Base-by-base conservation (phyloP, 2,113 vertebrate genomes). In the Pungitius pungitius region DNA sequence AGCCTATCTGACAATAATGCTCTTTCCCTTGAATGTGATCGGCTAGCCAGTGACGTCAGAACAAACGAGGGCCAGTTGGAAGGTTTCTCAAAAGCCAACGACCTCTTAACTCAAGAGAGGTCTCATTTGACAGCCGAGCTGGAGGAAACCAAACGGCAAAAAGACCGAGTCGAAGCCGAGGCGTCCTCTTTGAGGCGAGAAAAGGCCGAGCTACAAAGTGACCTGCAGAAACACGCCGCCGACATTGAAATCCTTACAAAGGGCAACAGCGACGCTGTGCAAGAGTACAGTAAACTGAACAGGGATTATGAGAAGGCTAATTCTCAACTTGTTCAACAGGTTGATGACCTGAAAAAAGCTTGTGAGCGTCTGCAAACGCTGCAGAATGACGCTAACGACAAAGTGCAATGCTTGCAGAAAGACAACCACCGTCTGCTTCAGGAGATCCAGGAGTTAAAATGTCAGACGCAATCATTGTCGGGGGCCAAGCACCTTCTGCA, bases 1-100 rank as follows among this genome's bases (percentile, higher is more conserved):
- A 85, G 92, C 2, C 2, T 92, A 3, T 90, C 86, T 0, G 93
- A 93, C 75, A 93, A 83, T 70, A 85, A 77, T 8, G 42, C 79
- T 37, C 40, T 94, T 22, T 79, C 87, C 65, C 86, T 89, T 0
- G 95, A 97, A 73, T 94, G 94, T 2, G 82, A 93, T 69, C 82
- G 82, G 1, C 90, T 96, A 18, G 85, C 84, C 0, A 49, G 73
- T 26, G 90, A 92, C 1, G 65, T 94, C 1, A 89, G 91, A 39
- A 78, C 75, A n/a, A 75, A 93, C 33, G 94, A 92, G 76, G 90
- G 85, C 13, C 92, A 95, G 6, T 84, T 97, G 27, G 91, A 91
- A 1, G 89, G 90, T 73, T 92, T 57, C 20, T 77, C 72, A 14
- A 84, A 68, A 84, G 87, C 90, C 42, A 95, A 91, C 76, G 80